Evolutionary conservation across 2,888 invertebrate genomes (phyloP), one percentile per base, ranked within the genome.

Genomic region (Chrysolina oricalcia): DNA sequence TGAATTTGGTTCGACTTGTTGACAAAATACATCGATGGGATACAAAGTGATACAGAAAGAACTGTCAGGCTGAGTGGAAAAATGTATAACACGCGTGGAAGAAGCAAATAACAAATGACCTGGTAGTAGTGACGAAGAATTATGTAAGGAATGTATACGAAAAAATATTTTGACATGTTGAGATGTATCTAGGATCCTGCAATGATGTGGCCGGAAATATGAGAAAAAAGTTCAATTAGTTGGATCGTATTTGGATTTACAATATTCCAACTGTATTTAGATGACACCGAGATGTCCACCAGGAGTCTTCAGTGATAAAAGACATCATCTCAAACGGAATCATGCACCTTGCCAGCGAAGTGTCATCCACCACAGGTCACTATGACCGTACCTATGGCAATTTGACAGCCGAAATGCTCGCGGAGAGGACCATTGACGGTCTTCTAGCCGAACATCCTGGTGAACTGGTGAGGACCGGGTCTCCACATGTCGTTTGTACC

Each of bases 401-500:
- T 90, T 94, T 96, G 93, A 96, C 96, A 82, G 96, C 96, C 11
- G 96, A 96, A 89, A 96, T 96, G 87, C 91, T 97, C 83, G 96
- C 96, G 10, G 97, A 96, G 89, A 90, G 96, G 81, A 95, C 96
- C 9, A 90, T 97, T 77, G 96, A 96, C 68, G 96, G 96, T 87
- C 94, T 96, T 86, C 90, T 96, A 80, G 95, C 96, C 75, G 97
- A 97, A 87, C 96, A 97, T 90, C 96, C 97, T 6, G 97, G 97
- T 43, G 98, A 98, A 89, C 90, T 98, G 84, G 96, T 98, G 82
- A 91, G 97, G 85, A 98, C 98, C 48, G 93, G 96, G 82, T 96
- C 96, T 87, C 98, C 98, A 41, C 96, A 98, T 88, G 94, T 99
- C 85, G 96, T 98, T 79, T 99, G 98, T 89, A 97, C 98, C 48